A percentile compares a stretch with the other conserved stretches of the same genome.
Conservation (phyloP, 2,888 invertebrate species). For the Phania funesta region DNA sequence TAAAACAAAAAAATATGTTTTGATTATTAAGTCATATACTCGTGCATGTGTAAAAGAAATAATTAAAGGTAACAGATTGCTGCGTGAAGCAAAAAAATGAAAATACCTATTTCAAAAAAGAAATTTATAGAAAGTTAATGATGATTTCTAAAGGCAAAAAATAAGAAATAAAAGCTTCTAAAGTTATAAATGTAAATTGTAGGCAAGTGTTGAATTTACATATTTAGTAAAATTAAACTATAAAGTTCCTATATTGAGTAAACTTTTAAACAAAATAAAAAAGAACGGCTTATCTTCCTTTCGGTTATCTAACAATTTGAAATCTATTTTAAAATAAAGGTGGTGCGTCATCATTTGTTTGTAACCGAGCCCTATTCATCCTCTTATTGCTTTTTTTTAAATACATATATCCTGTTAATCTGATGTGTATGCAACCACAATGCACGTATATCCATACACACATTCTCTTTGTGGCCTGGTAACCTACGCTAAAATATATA, state of each 20-base stretch:
- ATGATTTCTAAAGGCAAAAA: not conserved
- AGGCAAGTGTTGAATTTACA: not conserved
- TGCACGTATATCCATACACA: constrained; percentile 4
- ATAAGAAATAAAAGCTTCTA: not conserved
- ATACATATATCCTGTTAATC: constrained; percentile 26
- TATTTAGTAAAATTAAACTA: constrained; percentile 25
- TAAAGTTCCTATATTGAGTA: constrained; percentile 15
- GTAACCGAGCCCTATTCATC: constrained; percentile 27
- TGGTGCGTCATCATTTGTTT: constrained; percentile 59
- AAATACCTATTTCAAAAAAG: constrained; percentile 14
- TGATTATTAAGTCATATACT: constrained; percentile 30
- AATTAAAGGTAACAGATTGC: constrained; percentile 59
- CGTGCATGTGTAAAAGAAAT: constrained; percentile 50
- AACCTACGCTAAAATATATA: constrained; percentile 50
- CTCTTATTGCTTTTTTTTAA: not conserved
- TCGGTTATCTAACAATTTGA: constrained; percentile 1
- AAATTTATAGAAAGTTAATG: not conserved
- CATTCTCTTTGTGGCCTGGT: constrained; percentile 58
- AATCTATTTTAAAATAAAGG: constrained; percentile 26
- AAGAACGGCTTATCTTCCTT: constrained; percentile 3
- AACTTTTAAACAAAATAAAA: constrained; percentile 8
- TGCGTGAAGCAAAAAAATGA: constrained; percentile 48
- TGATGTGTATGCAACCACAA: too few species aligned
- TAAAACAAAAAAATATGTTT: constrained; percentile 30
- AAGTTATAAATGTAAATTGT: not conserved